Evolutionary conservation across 2,888 invertebrate species (phyloP).

Genomic region (Idaea straminata): DNA sequence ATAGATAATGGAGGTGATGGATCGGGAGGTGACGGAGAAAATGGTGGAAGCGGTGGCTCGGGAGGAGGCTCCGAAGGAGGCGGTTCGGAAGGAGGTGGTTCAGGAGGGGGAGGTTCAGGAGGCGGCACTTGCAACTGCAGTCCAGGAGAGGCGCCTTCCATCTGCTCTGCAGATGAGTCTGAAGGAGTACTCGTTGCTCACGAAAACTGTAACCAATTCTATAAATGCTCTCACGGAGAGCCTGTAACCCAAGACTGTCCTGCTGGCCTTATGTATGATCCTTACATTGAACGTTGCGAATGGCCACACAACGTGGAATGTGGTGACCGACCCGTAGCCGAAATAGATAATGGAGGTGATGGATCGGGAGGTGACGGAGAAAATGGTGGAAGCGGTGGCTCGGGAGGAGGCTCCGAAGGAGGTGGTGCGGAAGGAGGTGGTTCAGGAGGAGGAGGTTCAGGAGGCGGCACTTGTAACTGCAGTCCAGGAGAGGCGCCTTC

Average conservation of each 20-base stretch:
- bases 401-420: conserved; percentile 11
- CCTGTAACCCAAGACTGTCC: conserved; percentile 33
- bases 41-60: conserved; percentile 5
- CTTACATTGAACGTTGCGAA: conserved; percentile 34
- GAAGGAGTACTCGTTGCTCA: conserved; percentile 38
- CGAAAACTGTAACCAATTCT: conserved; percentile 45
- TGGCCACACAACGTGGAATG: conserved; percentile 41
- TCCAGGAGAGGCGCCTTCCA: conserved; percentile 33
- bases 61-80: conserved; percentile 8
- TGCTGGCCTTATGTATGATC: conserved; percentile 32
- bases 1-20: conserved; percentile 11
- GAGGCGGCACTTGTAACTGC: conserved; percentile 32
- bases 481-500: conserved; percentile 32
- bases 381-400: conserved; percentile 8
- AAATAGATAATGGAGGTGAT: conserved; percentile 13
- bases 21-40: conserved; percentile 6
- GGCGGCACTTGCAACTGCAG: conserved; percentile 34
- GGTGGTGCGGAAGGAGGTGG: neutral
- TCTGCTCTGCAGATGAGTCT: conserved; percentile 34
- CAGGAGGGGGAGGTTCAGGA: conserved; percentile 7
- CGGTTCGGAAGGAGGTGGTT: conserved; percentile 9
- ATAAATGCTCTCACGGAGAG: conserved; percentile 34
- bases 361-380: conserved; percentile 9
- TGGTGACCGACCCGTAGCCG: conserved; percentile 31
- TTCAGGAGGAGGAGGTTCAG: conserved; percentile 8